phyloP scores from a whole-genome alignment of 2,888 invertebrate species.

The Caenorhabditis uteleia region DNA sequence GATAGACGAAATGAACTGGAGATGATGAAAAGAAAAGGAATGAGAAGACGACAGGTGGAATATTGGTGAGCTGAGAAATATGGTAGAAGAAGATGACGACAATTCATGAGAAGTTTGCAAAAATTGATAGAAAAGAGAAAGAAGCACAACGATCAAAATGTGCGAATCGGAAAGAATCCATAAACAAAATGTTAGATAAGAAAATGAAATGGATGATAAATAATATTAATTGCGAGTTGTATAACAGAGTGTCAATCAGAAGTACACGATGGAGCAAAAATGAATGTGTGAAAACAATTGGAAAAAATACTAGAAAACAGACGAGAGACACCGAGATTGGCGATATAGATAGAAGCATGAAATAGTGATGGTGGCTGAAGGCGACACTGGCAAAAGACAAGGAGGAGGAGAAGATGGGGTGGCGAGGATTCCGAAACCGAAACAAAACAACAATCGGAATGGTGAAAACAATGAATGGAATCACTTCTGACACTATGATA shows the following conservation, averaged over 20 bases:
- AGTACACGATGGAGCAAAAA: neutral
- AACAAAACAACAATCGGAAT: no score
- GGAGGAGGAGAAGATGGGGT: neutral
- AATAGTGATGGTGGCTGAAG: neutral
- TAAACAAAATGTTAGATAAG: neutral
- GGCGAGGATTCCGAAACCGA: no score
- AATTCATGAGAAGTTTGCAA: neutral
- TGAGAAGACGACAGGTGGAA: neutral
- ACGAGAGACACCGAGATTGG: neutral
- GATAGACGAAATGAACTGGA: neutral
- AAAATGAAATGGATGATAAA: neutral
- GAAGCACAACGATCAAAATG: neutral
- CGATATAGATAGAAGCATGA: neutral
- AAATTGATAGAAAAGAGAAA: neutral
- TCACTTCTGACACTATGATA: no score
- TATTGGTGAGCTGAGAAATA: neutral
- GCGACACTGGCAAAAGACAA: neutral
- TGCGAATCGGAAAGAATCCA: neutral
- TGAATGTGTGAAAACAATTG: neutral
- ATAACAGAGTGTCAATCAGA: neutral
- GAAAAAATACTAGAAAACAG: neutral
- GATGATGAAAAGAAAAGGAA: neutral
- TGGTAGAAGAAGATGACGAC: neutral
- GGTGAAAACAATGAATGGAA: no score
- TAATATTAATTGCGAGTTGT: neutral